These are phyloP conservation scores for Ptiloglossa arizonensis DNA, from an alignment of 1,140 invertebrate genomes.

Conservation along the genomic window DNA sequence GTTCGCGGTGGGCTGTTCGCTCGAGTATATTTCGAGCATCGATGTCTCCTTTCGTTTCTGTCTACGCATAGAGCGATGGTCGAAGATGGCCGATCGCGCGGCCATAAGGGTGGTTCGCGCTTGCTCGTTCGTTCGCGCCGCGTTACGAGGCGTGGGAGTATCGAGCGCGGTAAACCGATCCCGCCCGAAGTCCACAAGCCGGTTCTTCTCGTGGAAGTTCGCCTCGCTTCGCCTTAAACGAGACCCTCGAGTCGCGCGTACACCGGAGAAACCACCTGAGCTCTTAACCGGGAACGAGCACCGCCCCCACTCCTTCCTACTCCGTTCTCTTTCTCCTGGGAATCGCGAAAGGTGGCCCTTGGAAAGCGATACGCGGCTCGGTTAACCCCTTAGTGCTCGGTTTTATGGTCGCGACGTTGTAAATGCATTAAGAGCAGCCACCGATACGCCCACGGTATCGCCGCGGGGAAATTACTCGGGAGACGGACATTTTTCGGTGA, in stretches of 20 bases:
- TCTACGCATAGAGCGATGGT: neutral
- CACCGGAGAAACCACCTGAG: slow-evolving; percentile 48
- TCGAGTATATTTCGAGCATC: slow-evolving; percentile 28
- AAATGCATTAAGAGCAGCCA: slow-evolving; percentile 56
- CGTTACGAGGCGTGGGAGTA: slow-evolving; percentile 7
- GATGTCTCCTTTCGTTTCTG: slow-evolving; percentile 29
- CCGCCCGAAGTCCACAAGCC: slow-evolving; percentile 18
- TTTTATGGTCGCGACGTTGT: slow-evolving; percentile 58
- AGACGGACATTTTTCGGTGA: too few species aligned
- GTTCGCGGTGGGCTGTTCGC: slow-evolving; percentile 67
- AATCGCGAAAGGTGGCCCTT: slow-evolving; percentile 37
- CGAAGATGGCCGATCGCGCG: neutral
- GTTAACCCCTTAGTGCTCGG: slow-evolving; percentile 59
- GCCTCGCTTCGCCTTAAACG: slow-evolving; percentile 27
- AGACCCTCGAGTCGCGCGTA: slow-evolving; percentile 23
- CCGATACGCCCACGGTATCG: slow-evolving; percentile 19
- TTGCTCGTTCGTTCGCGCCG: neutral
- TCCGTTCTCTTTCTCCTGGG: slow-evolving; percentile 16
- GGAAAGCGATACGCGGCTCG: slow-evolving; percentile 43
- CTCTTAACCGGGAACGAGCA: slow-evolving; percentile 45
- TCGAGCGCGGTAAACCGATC: slow-evolving; percentile 33
- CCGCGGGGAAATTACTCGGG: neutral
- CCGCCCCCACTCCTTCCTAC: too few species aligned
- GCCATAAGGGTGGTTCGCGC: neutral
- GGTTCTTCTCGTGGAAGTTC: slow-evolving; percentile 25